Evolutionary conservation across 2,113 vertebrate genomes (phyloP).

Genomic region (Cyphomyrus plagiostoma): DNA sequence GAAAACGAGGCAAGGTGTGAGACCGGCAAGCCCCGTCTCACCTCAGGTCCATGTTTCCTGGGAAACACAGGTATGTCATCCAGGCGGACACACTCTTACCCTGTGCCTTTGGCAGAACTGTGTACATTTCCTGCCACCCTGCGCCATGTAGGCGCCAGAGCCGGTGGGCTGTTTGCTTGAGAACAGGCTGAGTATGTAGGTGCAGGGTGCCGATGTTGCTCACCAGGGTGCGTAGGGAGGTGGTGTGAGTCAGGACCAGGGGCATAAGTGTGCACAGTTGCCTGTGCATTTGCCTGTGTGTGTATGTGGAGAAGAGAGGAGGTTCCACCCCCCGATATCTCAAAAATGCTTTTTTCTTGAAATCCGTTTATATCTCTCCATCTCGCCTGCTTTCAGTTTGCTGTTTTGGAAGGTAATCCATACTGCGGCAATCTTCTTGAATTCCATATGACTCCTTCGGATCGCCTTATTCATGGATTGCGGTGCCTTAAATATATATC

Average conservation of each 20-base stretch:
- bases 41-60: not conserved
- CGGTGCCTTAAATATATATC: not conserved
- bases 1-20: not conserved
- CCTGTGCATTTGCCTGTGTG: not conserved
- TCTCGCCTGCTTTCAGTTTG: not conserved
- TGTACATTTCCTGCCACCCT: not conserved
- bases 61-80: not conserved
- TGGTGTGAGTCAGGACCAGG: slow-evolving; percentile 21
- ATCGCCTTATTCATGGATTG: not conserved
- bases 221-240: not conserved
- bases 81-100: not conserved
- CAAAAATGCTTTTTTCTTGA: not conserved
- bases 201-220: not conserved
- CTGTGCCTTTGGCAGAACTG: not conserved
- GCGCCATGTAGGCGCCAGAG: not conserved
- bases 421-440: not conserved
- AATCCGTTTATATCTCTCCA: not conserved
- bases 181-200: not conserved
- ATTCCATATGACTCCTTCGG: slow-evolving; percentile 1
- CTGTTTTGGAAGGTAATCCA: not conserved
- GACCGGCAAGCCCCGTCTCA: not conserved
- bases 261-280: not conserved
- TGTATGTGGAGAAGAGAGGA: not conserved
- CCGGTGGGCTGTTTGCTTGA: not conserved
- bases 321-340: no score